These are phyloP conservation scores for Embiotoca jacksoni DNA, from an alignment of 2,113 vertebrate species.

Conservation along the genomic window DNA sequence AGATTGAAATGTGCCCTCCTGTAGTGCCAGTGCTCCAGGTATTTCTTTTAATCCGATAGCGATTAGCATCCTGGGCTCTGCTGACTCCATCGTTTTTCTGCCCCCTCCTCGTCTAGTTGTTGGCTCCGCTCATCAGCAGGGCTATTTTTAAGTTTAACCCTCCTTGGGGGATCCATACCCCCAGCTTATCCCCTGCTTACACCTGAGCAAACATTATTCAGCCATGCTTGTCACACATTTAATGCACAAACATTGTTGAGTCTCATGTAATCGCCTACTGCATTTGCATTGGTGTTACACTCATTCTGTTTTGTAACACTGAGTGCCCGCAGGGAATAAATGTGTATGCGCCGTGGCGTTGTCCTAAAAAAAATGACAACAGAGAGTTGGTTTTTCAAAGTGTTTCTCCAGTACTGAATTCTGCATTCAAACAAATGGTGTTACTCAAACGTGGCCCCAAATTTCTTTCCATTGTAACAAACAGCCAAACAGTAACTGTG, in stretches of 20 bases:
- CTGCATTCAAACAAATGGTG: slow-evolving; percentile 13
- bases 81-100: slow-evolving; percentile 63
- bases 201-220: slow-evolving; percentile 50
- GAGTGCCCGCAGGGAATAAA: slow-evolving; percentile 19
- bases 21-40: slow-evolving; percentile 14
- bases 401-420: slow-evolving; percentile 1
- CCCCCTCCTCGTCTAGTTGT: slow-evolving; percentile 61
- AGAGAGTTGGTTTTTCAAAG: slow-evolving; percentile 7
- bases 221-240: slow-evolving; percentile 16
- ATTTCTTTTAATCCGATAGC: slow-evolving; percentile 64
- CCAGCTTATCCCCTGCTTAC: slow-evolving; percentile 56
- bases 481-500: slow-evolving; percentile 45
- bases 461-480: slow-evolving; percentile 27
- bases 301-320: slow-evolving; percentile 14
- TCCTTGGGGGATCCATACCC: slow-evolving; percentile 43
- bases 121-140: slow-evolving; percentile 68
- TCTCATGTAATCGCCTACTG: slow-evolving; percentile 7
- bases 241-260: slow-evolving; percentile 24
- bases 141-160: slow-evolving; percentile 77
- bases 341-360: neutral
- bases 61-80: slow-evolving; percentile 70
- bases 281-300: slow-evolving; percentile 16
- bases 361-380: neutral
- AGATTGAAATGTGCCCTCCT: slow-evolving; percentile 29
- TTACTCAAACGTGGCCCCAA: slow-evolving; percentile 31